Evolutionary conservation across 2,888 invertebrate genomes (phyloP).

Genomic region (Agriotes lineatus): DNA sequence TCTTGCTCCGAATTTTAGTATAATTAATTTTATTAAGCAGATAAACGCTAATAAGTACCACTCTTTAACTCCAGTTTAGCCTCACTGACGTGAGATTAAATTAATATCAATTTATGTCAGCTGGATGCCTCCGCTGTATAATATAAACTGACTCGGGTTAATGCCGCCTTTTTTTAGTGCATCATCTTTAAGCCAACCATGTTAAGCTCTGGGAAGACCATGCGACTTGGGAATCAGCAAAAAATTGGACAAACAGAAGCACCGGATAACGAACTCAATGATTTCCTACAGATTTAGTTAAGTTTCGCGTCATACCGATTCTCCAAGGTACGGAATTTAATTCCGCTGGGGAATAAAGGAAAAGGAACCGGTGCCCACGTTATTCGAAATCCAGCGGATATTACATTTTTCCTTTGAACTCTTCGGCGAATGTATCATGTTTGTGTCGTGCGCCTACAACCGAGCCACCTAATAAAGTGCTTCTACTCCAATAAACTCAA

Average conservation of each 20-base stretch:
- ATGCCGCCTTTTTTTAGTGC: slow-evolving; percentile 1
- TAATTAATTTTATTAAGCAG: slow-evolving; percentile 20
- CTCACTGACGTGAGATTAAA: slow-evolving; percentile 12
- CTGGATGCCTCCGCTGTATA: slow-evolving; percentile 12
- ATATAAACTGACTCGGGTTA: slow-evolving; percentile 2
- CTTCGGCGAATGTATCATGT: slow-evolving; percentile 54
- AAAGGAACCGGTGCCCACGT: slow-evolving; percentile 56
- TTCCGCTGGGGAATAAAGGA: slow-evolving; percentile 49
- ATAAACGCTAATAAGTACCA: slow-evolving; percentile 20
- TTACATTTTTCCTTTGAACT: slow-evolving; percentile 62
- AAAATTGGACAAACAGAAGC: not conserved
- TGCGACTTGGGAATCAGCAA: not conserved
- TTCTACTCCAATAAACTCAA: slow-evolving; percentile 49
- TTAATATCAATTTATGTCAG: slow-evolving; percentile 25
- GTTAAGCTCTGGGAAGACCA: not conserved
- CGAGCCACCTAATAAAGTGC: slow-evolving; percentile 50
- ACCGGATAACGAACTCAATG: not conserved
- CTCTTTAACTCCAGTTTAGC: slow-evolving; percentile 13
- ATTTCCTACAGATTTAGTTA: slow-evolving; percentile 20
- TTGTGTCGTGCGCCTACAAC: slow-evolving; percentile 50
- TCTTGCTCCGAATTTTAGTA: slow-evolving; percentile 3
- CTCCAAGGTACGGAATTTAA: slow-evolving; percentile 39
- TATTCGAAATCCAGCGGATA: slow-evolving; percentile 59
- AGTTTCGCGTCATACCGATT: slow-evolving; percentile 25
- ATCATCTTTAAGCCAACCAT: not conserved